phyloP scores from a whole-genome alignment of 2,888 invertebrate species.

The Phorcus lineatus region DNA sequence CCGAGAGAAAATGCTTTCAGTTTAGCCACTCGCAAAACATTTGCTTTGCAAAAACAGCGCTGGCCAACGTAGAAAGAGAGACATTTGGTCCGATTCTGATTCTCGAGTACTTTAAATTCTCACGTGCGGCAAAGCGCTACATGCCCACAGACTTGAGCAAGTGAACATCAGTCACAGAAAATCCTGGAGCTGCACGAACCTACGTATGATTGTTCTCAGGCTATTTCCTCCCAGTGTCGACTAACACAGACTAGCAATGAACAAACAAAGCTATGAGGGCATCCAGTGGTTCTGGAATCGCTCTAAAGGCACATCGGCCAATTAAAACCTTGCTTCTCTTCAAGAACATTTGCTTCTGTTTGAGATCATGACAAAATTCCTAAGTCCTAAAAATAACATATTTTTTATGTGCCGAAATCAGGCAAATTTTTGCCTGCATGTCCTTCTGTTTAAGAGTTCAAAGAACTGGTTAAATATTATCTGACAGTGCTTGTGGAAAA shows the following conservation, averaged over 20 bases:
- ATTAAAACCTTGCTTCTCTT: background rate
- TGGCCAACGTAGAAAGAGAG: background rate
- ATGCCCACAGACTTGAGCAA: background rate
- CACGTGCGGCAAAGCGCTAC: conserved; percentile 14
- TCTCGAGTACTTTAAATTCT: background rate
- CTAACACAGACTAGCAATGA: background rate
- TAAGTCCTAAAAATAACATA: too few relatives aligned
- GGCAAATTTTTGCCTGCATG: too few relatives aligned
- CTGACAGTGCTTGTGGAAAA: too few relatives aligned
- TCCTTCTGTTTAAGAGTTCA: too few relatives aligned
- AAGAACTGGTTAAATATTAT: too few relatives aligned
- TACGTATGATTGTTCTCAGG: background rate
- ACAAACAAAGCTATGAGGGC: background rate
- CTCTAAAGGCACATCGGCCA: background rate
- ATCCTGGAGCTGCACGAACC: background rate
- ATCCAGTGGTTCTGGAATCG: background rate
- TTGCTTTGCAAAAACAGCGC: conserved; percentile 14
- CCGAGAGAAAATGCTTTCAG: conserved; percentile 1
- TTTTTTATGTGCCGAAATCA: too few relatives aligned
- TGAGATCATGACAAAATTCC: too few relatives aligned
- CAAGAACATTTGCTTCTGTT: too few relatives aligned
- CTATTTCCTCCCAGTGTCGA: background rate
- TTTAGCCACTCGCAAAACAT: conserved; percentile 1
- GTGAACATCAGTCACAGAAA: background rate
- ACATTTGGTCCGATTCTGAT: background rate